These are phyloP conservation scores for Xyrauchen texanus DNA, from an alignment of 2,113 vertebrate genomes.

Conservation along the genomic window DNA sequence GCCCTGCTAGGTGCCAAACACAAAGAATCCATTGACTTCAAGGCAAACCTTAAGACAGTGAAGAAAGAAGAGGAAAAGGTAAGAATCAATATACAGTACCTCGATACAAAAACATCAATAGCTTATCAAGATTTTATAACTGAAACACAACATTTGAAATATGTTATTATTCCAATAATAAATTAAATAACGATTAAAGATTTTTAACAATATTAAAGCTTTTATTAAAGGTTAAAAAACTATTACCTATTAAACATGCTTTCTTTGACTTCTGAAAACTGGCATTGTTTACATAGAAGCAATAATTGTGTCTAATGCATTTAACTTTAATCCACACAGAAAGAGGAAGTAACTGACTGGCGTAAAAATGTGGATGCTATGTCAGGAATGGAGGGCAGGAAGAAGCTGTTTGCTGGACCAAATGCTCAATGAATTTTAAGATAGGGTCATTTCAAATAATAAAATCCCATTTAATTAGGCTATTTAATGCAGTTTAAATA, in stretches of 20 bases:
- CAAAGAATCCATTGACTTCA: conserved; percentile 78
- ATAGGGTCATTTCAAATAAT: neutral
- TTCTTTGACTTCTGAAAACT: too few relatives aligned
- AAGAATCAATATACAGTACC: neutral
- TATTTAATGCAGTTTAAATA: neutral
- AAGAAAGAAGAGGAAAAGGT: conserved; percentile 81
- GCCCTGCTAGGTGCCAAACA: conserved; percentile 73
- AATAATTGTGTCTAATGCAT: neutral
- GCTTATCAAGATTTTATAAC: too few relatives aligned
- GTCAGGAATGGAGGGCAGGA: conserved; percentile 72
- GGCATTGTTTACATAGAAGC: neutral
- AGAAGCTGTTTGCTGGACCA: conserved; percentile 66
- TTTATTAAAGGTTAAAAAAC: too few relatives aligned
- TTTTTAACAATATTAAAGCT: too few relatives aligned
- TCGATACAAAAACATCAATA: too few relatives aligned
- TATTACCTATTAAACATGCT: too few relatives aligned
- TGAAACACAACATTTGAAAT: too few relatives aligned
- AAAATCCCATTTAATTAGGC: neutral
- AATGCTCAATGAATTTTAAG: neutral
- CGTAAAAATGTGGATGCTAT: conserved; percentile 72
- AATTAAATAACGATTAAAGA: too few relatives aligned
- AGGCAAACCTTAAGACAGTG: conserved; percentile 79
- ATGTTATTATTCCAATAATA: too few relatives aligned
- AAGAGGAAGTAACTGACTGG: conserved; percentile 70
- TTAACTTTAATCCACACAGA: conserved; percentile 36